Base-by-base conservation (phyloP, 2,888 invertebrate species). In the Pyrrhia umbra region DNA sequence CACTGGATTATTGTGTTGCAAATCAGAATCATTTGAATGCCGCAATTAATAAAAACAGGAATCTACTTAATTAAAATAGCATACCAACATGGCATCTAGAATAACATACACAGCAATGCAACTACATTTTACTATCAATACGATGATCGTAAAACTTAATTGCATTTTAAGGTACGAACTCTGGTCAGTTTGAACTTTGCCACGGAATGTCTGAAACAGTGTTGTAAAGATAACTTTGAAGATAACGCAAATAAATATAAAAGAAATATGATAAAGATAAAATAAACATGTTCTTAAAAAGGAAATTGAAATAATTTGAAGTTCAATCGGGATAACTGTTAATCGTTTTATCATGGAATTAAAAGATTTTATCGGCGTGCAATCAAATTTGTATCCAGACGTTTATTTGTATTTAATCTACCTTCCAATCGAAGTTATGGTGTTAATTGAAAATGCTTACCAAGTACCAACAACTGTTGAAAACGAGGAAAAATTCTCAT, bases 101-200 rank as follows among this genome's bases (percentile, higher is more conserved):
- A 69, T 66, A 40, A 52, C 39, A 50, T 52, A 55, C 61, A 61
- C 21, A 60, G 65, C 42, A 73, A 74, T 74, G 74, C 71, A 78
- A 76, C 82, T 72, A 77, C 73, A 71, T 64, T 54, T 65, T 56
- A 64, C 60, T 74, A 64, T 46, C 57, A 51, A 68, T 61, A 57
- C 54, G 30, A 56, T 67, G 18, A 20, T 56, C 15, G 56, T 56
- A 56, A 49, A 55, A 15, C 30, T 55, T 72, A 64, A 64, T 69
- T 69, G 23, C 59, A 68, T 73, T 65, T 50, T 60, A 27, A 75
- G 67, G 61, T 65, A 63, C 21, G n/a, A 5, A 34, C 13, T 3
- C 45, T 57, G 30, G 30, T 18, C 71, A 66, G 76, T 55, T 61
- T 82, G 81, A 82, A 77, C 83, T 85, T 78, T 83, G 82, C 76